These are phyloP conservation scores for Paratrypauchen microcephalus DNA, from an alignment of 2,797 vertebrate genomes.

Conservation along the genomic window DNA sequence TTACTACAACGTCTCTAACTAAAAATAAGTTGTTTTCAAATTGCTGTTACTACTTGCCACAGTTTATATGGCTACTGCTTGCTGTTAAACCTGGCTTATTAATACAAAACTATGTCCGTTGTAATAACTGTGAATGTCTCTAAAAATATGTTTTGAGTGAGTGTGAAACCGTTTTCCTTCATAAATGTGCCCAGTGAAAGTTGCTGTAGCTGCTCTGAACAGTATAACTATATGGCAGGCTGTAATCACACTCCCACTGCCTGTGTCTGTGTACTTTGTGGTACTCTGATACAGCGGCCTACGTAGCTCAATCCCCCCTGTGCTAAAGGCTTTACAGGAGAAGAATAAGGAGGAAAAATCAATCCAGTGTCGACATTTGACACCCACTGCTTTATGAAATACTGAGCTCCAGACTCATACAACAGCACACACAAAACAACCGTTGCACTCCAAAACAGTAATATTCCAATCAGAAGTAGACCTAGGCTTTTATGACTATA, in stretches of 20 bases:
- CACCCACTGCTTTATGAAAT: slow-evolving; percentile 51
- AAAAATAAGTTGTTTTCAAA: background rate
- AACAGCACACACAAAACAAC: slow-evolving; percentile 7
- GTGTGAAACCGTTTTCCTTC: slow-evolving; percentile 22
- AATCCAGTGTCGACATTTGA: slow-evolving; percentile 39
- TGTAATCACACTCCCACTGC: slow-evolving; percentile 55
- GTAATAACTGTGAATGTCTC: background rate
- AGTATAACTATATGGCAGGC: slow-evolving; percentile 39
- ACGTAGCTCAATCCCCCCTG: slow-evolving; percentile 27
- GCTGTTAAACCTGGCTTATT: background rate
- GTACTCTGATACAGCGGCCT: slow-evolving; percentile 41
- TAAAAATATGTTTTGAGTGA: slow-evolving; percentile 31
- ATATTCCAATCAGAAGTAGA: background rate
- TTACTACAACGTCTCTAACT: background rate
- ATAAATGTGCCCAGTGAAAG: slow-evolving; percentile 21
- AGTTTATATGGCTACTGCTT: background rate
- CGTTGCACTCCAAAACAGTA: background rate
- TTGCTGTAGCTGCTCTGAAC: slow-evolving; percentile 25
- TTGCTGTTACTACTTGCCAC: background rate
- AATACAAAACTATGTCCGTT: background rate
- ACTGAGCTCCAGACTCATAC: slow-evolving; percentile 40
- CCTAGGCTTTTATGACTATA: background rate
- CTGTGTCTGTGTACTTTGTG: slow-evolving; percentile 20
- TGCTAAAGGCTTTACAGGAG: slow-evolving; percentile 29
- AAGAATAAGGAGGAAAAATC: slow-evolving; percentile 25